These are phyloP conservation scores for Stomatorhinus walkeri DNA, from an alignment of 2,797 vertebrate genomes.

Conservation along the genomic window DNA sequence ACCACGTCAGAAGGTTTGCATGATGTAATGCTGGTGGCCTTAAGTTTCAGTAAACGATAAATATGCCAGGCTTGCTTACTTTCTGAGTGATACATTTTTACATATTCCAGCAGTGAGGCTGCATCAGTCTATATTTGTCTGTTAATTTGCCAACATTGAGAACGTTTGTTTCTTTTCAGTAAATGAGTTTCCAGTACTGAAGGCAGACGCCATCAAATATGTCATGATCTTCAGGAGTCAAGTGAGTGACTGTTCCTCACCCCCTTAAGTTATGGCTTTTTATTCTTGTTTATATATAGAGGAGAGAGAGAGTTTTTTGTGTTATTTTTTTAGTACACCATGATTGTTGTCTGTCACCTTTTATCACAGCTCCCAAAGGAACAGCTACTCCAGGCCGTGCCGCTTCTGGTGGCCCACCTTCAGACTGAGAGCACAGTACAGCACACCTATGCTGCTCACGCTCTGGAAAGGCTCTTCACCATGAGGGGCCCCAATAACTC, in stretches of 20 bases:
- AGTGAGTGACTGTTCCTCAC: slow-evolving; percentile 53
- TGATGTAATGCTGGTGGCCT: neutral
- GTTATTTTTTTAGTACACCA: neutral
- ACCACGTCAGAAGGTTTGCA: neutral
- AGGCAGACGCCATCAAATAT: slow-evolving; percentile 97
- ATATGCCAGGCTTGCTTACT: neutral
- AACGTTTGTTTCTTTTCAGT: slow-evolving; percentile 54
- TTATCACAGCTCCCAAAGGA: slow-evolving; percentile 83
- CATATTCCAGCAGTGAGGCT: neutral
- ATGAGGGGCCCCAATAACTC: slow-evolving; percentile 84
- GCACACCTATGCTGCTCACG: slow-evolving; percentile 91
- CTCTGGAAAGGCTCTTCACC: slow-evolving; percentile 90
- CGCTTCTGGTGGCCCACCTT: slow-evolving; percentile 81
- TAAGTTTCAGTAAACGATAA: neutral
- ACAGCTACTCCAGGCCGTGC: slow-evolving; percentile 81
- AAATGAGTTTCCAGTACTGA: slow-evolving; percentile 96
- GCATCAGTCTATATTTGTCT: neutral
- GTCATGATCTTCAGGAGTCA: slow-evolving; percentile 99
- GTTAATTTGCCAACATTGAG: neutral
- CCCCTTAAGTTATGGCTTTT: slow-evolving; percentile 9
- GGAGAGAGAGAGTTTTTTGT: neutral
- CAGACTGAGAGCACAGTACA: slow-evolving; percentile 91
- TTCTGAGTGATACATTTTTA: neutral
- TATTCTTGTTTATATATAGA: neutral
- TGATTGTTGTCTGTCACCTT: neutral